Base-by-base conservation (phyloP, 2,888 invertebrate species). In the Nipponacmea schrenckii region DNA sequence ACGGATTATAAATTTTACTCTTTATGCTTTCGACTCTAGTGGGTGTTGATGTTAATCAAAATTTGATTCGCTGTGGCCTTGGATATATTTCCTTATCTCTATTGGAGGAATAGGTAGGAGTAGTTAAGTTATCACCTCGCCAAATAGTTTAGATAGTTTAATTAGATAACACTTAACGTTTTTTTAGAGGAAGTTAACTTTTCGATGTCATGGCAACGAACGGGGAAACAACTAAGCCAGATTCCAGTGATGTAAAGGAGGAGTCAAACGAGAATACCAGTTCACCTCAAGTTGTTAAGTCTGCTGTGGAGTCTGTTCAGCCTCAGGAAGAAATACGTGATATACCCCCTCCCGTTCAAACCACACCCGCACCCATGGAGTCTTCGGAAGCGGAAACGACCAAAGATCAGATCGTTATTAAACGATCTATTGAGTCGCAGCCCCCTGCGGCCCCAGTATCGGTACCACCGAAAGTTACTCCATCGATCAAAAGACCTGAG, bases 391-490 rank as follows among this genome's bases (percentile, higher is more conserved):
- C 63, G n/a, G 64, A 45, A 62, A 67, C 69, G 12, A 64, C 70
- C 67, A 73, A 70, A 62, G 68, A 69, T 46, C 63, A 71, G 27
- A 66, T 74, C 39, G 50, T 72, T 26, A 72, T 72, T n/a, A 74
- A 72, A 66, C 70, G 68, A 44, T 71, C 73, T 7, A 39, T 46
- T 27, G 64, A 74, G 15, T 63, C 68, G 27, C 70, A 66, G 31
- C 73, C 71, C 8, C 50, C 74, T 2, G 64, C 70, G 14, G 45
- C 77, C 10, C 67, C 76, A 39, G 68, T 75, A 45, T 74, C 75
- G 20, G 75, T 77, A 39, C 79, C 80, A 62, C 74, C 72, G 62
- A 77, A 75, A 50, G 68, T 73, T 48, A 69, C 74, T n/a, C 71
- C 68, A 39, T 68, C 71, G 64, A 68, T 67, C 50, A 64, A 65